Percentiles rank a stretch among this genome's conserved stretches.
phyloP scores from a whole-genome alignment of 2,797 vertebrate species.

The Danio choprae region DNA sequence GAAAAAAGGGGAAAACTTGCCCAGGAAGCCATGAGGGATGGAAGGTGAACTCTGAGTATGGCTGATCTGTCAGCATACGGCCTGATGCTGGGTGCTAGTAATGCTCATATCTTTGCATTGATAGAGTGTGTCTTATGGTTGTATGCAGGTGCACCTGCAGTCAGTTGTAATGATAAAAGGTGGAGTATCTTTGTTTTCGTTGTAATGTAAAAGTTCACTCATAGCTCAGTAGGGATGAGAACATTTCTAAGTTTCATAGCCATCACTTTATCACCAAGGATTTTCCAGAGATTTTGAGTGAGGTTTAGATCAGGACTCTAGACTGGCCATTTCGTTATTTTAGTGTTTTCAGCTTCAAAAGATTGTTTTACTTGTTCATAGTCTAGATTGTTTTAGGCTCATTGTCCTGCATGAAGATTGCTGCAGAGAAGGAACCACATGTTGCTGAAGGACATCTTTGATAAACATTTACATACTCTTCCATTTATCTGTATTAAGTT shows the following conservation, averaged over 20 bases:
- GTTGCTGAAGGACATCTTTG: no score
- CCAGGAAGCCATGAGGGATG: conserved; percentile 53
- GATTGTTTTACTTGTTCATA: no score
- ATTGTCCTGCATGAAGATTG: no score
- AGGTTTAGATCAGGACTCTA: no score
- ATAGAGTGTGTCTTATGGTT: neutral
- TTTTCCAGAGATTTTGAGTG: no score
- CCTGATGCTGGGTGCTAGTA: conserved; percentile 17
- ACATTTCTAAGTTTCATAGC: neutral
- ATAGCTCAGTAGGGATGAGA: neutral
- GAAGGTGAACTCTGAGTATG: conserved; percentile 42
- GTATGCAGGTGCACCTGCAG: conserved; percentile 15
- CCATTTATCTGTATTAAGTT: no score
- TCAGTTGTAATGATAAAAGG: neutral
- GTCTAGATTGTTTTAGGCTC: no score
- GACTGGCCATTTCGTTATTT: no score
- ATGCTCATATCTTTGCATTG: conserved; percentile 13
- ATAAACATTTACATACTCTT: no score
- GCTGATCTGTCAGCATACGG: conserved; percentile 43
- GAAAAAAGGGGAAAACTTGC: conserved; percentile 46
- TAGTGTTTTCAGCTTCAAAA: no score
- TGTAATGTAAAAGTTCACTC: neutral
- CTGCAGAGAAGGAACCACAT: no score
- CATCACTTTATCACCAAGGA: no score
- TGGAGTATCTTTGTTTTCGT: neutral